Evolutionary conservation across 2,113 vertebrate species (phyloP), one percentile per base, ranked within the genome.

Genomic region (Sylvicapra grimmia): DNA sequence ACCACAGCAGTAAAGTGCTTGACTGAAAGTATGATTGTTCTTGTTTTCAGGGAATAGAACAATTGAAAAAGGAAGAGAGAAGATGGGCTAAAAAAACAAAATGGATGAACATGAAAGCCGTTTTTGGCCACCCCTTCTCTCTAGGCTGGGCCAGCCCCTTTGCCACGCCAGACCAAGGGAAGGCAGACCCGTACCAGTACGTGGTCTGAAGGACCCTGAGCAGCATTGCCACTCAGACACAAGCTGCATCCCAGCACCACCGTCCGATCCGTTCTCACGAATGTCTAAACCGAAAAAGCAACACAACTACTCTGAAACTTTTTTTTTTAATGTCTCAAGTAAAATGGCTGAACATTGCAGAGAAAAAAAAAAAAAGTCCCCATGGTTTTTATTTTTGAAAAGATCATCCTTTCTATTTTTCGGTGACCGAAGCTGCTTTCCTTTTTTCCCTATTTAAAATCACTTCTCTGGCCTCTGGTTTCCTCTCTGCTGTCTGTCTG

Each of bases 41-140:
- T 99, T 98, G 93, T 98, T 99, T 98, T 95, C 99, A 99, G 99
- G 99, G 99, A 86, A 99, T 99, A 98, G 99, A 99, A 98, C 99
- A 99, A 98, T 99, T 99, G 98, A 99, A 99, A 99, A 99, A 99
- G 98, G 99, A 99, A 99, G 99, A 99, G 99, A 99, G 99, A 98
- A 99, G 99, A 99, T 99, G 99, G 99, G 99, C 99, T 98, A 99
- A 99, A 99, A 99, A 98, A 99, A 99, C 99, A 96, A 99, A 99
- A 98, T 99, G 99, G 99, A 99, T 99, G 99, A 99, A 99, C 98
- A 98, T 99, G 99, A 99, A 99, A 99, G 99, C 99, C 97, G 99
- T 99, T 97, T 99, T 99, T 84, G 99, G 99, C 92, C 99, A 99
- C 98, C 99, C 99, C 54, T 99, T 99, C 99, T 99, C 99, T 97